Conservation (phyloP, 2,113 vertebrate species). For the Scolopax mira region DNA sequence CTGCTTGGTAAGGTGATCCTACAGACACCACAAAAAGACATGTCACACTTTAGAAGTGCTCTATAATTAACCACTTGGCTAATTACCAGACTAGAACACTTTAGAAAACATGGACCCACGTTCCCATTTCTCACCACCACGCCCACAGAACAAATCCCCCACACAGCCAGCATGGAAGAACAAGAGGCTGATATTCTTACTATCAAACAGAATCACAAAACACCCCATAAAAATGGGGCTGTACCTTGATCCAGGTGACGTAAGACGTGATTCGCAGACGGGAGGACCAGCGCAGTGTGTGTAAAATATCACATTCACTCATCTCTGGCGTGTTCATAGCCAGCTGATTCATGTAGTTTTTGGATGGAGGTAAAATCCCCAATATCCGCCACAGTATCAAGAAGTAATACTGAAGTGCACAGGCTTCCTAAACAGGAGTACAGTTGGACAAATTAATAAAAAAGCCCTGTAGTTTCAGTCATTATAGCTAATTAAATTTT, state of each 20-base stretch:
- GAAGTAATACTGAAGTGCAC: constrained; percentile 97
- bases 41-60: background rate
- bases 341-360: constrained; percentile 90
- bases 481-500: background rate
- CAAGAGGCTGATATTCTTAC: background rate
- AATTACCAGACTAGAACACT: background rate
- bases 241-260: constrained; percentile 92
- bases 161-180: fast-evolving
- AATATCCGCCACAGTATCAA: constrained; percentile 93
- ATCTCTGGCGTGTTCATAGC: constrained; percentile 84
- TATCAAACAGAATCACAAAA: background rate
- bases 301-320: constrained; percentile 93
- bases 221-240: fast-evolving
- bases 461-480: background rate
- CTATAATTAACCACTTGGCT: background rate
- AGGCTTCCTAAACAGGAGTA: constrained; percentile 85
- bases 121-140: background rate
- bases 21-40: background rate
- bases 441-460: background rate
- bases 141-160: background rate
- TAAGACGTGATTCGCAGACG: constrained; percentile 89
- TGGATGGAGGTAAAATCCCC: constrained; percentile 92
- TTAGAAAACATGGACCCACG: background rate
- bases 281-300: constrained; percentile 94
- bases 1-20: constrained; percentile 93